Evolutionary conservation across 2,797 vertebrate genomes (phyloP).

Genomic region (Trichosurus vulpecula): DNA sequence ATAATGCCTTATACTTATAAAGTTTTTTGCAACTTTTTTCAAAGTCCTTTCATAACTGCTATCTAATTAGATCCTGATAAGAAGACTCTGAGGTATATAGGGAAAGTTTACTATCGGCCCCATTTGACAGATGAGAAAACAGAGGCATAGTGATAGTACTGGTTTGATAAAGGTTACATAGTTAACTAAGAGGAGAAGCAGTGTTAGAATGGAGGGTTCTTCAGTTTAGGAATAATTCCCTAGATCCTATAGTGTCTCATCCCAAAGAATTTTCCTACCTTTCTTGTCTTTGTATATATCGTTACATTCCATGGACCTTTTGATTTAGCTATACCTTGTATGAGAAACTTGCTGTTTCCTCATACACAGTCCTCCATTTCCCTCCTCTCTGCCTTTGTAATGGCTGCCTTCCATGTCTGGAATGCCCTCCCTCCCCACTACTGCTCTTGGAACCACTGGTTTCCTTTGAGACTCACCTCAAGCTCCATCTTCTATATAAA

Average conservation of each 20-base stretch:
- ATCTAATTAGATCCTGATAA: slow-evolving; percentile 54
- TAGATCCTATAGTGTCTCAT: not conserved
- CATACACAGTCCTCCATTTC: too few species aligned
- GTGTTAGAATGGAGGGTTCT: not conserved
- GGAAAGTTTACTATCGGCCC: not conserved
- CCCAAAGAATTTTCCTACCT: too few species aligned
- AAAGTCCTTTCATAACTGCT: slow-evolving; percentile 46
- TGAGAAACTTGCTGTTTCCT: too few species aligned
- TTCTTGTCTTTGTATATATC: too few species aligned
- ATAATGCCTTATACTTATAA: slow-evolving; percentile 51
- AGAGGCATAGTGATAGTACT: not conserved
- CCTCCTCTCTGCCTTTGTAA: too few species aligned
- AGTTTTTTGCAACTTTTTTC: slow-evolving; percentile 54
- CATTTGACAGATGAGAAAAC: not conserved
- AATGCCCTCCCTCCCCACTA: too few species aligned
- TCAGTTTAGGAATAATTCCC: not conserved
- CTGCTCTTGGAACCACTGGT: too few species aligned
- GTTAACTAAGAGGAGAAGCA: not conserved
- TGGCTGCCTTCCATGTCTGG: too few species aligned
- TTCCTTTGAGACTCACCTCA: too few species aligned
- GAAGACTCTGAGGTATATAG: slow-evolving; percentile 56
- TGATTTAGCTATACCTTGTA: too few species aligned
- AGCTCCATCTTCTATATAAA: too few species aligned
- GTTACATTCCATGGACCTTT: too few species aligned
- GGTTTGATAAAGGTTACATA: not conserved